Conservation (phyloP, 2,888 invertebrate genomes). For the Crepidodera aurea region DNA sequence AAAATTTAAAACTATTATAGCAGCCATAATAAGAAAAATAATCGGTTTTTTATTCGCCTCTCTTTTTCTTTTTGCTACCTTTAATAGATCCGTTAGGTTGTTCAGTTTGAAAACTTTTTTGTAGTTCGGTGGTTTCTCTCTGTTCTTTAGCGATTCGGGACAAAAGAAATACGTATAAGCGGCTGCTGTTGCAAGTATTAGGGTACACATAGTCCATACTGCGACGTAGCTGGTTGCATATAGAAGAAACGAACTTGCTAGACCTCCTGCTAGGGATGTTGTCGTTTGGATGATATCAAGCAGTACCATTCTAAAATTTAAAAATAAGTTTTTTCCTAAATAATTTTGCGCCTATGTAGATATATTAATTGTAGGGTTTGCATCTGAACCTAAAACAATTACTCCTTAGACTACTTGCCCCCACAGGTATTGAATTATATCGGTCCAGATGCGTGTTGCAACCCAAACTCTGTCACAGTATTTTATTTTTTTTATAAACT, state of each 20-base stretch:
- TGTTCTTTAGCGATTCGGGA: constrained; percentile 4
- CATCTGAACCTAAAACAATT: no score
- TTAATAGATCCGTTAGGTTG: background rate
- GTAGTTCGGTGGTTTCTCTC: background rate
- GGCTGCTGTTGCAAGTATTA: background rate
- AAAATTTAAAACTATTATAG: background rate
- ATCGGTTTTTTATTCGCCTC: background rate
- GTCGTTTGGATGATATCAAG: constrained; percentile 1
- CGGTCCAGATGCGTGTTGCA: no score
- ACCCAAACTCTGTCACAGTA: no score
- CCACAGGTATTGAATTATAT: no score
- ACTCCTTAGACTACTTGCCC: no score
- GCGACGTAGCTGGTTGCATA: constrained; percentile 9
- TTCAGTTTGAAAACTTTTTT: background rate
- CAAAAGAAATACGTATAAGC: constrained; percentile 1
- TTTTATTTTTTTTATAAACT: no score
- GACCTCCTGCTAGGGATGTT: background rate
- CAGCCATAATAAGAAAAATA: background rate
- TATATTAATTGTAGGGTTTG: no score
- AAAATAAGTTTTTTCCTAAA: no score
- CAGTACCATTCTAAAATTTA: constrained; percentile 3
- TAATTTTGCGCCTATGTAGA: no score
- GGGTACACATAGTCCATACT: background rate
- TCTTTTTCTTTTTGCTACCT: constrained; percentile 5
- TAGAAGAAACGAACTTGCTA: background rate